Evolutionary conservation across 2,113 vertebrate species (phyloP), one percentile per base, ranked within the genome.

Genomic region (Stomatorhinus ivindoensis): DNA sequence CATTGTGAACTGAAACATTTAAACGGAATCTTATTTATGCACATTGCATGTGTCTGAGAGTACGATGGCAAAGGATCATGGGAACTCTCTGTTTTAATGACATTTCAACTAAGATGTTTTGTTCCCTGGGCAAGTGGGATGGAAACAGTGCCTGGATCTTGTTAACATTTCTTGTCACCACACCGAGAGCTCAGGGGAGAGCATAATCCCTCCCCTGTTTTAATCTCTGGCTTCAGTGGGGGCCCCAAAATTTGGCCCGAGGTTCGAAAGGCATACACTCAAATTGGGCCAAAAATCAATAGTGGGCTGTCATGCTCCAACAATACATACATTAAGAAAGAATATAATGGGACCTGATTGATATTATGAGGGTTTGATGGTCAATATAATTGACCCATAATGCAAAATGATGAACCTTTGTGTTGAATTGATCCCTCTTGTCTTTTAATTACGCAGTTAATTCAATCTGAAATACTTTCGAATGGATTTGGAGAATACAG

Each of bases 211-310:
- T 27, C 65, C 73, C 10, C 48, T 61, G 31, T 17, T 92, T 91
- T 83, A 58, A 82, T 89, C 51, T 89, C 80, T 27, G 50, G 88
- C 50, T 39, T 91, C 61, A 90, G 84, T 1, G 86, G 90, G 87
- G 53, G 10, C 92, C 21, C 42, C 24, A 83, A 92, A 21, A 91
- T 88, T 92, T 91, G 69, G 89, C 89, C 87, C 90, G 61, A 90
- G 92, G 89, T 90, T 92, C 91, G 90, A 82, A 46, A 76, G 50
- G 48, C 51, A 44, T 47, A 83, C 53, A 13, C 0, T 24, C 61
- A 86, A 86, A 89, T 80, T 86, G 51, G 27, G 58, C 19, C 53
- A 17, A 44, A 88, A 90, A 61, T 90, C 89, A 83, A 84, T 88
- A 86, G 17, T 11, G 51, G 65, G 85, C 61, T 0, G 50, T 35